Conservation (phyloP, 1,140 invertebrate genomes). For the Drosophila mauritiana region DNA sequence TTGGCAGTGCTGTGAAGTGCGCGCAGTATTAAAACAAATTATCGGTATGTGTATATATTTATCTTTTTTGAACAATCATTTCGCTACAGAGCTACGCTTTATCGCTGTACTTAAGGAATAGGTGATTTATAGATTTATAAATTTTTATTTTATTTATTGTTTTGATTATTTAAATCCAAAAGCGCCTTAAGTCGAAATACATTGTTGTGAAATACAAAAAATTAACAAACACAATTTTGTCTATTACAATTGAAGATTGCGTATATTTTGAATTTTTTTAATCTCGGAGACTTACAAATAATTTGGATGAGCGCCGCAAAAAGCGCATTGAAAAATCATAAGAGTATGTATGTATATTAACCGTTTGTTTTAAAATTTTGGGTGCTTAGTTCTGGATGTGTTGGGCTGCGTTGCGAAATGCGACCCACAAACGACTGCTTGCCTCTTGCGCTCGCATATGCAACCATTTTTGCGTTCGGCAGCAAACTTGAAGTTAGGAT, state of each 20-base stretch:
- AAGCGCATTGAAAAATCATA: constrained; percentile 32
- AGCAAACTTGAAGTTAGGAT: not conserved
- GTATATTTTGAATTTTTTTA: not conserved
- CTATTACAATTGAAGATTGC: too few species aligned
- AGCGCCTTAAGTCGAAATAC: too few species aligned
- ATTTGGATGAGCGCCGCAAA: constrained; percentile 45
- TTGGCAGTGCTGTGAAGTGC: constrained; percentile 27
- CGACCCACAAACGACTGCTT: constrained; percentile 49
- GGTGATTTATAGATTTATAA: too few species aligned
- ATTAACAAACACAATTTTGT: too few species aligned
- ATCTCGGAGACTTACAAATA: constrained; percentile 23
- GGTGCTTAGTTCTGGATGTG: constrained; percentile 50
- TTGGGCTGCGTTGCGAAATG: constrained; percentile 38
- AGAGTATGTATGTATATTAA: not conserved
- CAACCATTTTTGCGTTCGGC: constrained; percentile 10
- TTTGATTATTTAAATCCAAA: too few species aligned
- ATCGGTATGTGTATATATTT: not conserved
- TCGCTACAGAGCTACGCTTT: too few species aligned
- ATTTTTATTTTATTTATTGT: too few species aligned
- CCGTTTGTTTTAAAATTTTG: not conserved
- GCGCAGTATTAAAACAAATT: not conserved
- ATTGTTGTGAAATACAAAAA: too few species aligned
- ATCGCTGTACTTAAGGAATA: too few species aligned
- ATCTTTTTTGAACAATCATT: not conserved
- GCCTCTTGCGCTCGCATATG: constrained; percentile 57